Conservation (phyloP, 2,113 vertebrate species). For the Dipodomys ordii region DNA sequence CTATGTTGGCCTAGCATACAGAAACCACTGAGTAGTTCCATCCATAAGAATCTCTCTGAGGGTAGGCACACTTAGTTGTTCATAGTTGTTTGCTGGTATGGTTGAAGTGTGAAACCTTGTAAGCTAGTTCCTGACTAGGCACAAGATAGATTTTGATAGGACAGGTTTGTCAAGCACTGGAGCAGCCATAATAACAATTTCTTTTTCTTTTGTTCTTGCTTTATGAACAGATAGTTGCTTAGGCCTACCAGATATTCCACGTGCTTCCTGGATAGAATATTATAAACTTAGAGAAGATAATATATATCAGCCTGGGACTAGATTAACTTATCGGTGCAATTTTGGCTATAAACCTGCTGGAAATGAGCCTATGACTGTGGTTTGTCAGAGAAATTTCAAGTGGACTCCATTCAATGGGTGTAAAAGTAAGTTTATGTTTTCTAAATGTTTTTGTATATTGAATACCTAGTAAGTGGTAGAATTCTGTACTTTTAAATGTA, state of each 20-base stretch:
- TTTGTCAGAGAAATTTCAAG: slow-evolving; percentile 51
- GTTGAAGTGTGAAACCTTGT: background rate
- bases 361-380: background rate
- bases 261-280: background rate
- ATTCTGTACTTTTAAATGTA: background rate
- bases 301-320: background rate
- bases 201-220: background rate
- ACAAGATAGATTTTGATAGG: background rate
- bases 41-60: background rate
- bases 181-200: background rate
- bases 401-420: slow-evolving; percentile 59
- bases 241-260: slow-evolving; percentile 40
- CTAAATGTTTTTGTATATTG: background rate
- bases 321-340: background rate
- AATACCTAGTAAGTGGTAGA: background rate
- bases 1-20: background rate
- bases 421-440: slow-evolving; percentile 67
- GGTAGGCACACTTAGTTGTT: too few relatives aligned
- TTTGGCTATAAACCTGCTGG: background rate
- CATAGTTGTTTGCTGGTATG: background rate
- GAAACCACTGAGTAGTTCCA: background rate
- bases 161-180: background rate
- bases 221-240: slow-evolving; percentile 53
- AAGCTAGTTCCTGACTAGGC: background rate
- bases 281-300: accelerated